Percentiles rank a stretch among this genome's conserved stretches.
These are phyloP conservation scores for Leptopilina boulardi DNA, from an alignment of 1,140 invertebrate genomes.

Conservation along the genomic window DNA sequence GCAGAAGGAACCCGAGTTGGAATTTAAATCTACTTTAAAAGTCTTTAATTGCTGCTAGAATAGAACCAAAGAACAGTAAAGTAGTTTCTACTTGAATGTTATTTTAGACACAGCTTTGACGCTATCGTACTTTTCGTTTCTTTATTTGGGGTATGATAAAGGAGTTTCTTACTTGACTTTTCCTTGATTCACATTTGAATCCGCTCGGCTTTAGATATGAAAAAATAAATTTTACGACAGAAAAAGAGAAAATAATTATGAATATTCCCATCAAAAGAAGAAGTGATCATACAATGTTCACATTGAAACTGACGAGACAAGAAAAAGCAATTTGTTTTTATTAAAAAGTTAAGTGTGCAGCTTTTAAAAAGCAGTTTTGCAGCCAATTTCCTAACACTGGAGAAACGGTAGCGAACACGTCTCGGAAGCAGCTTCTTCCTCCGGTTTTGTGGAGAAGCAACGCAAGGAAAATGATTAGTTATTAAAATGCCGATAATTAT, in stretches of 20 bases:
- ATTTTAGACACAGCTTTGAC: too few relatives aligned
- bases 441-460: conserved; percentile 68
- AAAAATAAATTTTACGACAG: too few relatives aligned
- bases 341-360: neutral
- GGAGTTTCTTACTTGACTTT: too few relatives aligned
- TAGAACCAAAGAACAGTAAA: too few relatives aligned
- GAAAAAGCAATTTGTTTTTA: neutral
- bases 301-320: neutral
- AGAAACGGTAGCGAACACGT: conserved; percentile 72
- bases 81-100: too few relatives aligned
- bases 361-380: conserved; percentile 32
- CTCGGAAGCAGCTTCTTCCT: conserved; percentile 72
- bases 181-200: too few relatives aligned
- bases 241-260: too few relatives aligned
- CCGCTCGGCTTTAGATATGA: too few relatives aligned
- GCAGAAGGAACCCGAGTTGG: neutral
- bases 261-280: neutral
- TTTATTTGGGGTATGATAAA: too few relatives aligned
- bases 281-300: neutral
- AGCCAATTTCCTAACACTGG: conserved; percentile 50
- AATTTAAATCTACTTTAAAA: neutral
- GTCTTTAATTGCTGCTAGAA: neutral
- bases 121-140: too few relatives aligned
- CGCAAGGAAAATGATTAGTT: conserved; percentile 75
- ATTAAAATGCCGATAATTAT: conserved; percentile 77